These are phyloP conservation scores for Plecotus auritus DNA, from an alignment of 2,113 vertebrate genomes.

Conservation along the genomic window DNA sequence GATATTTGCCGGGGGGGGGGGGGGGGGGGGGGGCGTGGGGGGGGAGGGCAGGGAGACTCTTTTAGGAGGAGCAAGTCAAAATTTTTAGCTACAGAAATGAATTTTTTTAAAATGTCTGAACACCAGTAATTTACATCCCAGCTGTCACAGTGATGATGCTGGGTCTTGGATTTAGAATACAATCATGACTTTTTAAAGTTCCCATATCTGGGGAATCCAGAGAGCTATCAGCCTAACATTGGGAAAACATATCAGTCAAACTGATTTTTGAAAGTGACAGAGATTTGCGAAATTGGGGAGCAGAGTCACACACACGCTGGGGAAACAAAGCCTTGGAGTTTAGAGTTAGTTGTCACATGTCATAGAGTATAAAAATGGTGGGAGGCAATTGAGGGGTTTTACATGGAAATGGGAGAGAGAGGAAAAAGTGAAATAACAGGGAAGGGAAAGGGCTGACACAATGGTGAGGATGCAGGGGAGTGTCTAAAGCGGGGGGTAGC, in stretches of 20 bases:
- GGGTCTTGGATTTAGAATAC: background rate
- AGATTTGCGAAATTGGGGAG: background rate
- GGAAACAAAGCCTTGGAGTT: conserved; percentile 38
- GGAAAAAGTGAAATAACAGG: background rate
- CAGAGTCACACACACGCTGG: background rate
- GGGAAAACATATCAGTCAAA: conserved; percentile 66
- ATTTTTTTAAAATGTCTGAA: conserved; percentile 12
- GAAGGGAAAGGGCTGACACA: background rate
- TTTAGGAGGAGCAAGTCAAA: background rate
- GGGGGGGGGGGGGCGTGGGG: accelerated
- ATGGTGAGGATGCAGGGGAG: background rate
- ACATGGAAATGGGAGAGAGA: background rate
- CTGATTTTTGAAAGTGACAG: conserved; percentile 49
- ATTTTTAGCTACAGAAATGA: background rate
- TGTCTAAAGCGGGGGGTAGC: background rate
- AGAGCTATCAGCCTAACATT: background rate
- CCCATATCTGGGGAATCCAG: conserved; percentile 38
- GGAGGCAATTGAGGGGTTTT: conserved; percentile 17
- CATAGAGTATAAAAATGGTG: background rate
- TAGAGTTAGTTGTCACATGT: conserved; percentile 25
- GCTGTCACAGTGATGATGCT: background rate
- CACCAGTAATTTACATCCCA: conserved; percentile 28
- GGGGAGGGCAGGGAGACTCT: too few species aligned
- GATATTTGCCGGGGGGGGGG: background rate
- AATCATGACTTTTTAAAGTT: conserved; percentile 32